phyloP scores from a whole-genome alignment of 2,113 vertebrate genomes.

The Catharus fuscescens region DNA sequence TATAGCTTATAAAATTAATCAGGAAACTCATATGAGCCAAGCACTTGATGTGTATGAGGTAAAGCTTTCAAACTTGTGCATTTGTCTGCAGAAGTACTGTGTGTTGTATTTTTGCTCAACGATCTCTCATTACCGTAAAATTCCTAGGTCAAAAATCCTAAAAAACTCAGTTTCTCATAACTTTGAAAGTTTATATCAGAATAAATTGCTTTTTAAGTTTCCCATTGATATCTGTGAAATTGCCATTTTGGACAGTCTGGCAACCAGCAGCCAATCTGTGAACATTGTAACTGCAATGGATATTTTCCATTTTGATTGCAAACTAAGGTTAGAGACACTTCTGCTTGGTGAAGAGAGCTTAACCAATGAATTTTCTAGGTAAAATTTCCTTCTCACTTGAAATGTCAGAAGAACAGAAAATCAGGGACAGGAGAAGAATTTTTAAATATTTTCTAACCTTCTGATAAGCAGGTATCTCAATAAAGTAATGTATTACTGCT shows the following conservation, averaged over 20 bases:
- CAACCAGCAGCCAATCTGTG: background rate
- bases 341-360: background rate
- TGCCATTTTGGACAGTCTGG: background rate
- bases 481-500: background rate
- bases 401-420: background rate
- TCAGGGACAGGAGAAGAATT: accelerated
- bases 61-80: background rate
- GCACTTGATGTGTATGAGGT: background rate
- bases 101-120: background rate
- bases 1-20: background rate
- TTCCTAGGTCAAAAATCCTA: background rate
- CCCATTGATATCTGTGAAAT: background rate
- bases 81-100: background rate
- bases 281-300: background rate
- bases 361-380: background rate
- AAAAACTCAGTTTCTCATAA: background rate
- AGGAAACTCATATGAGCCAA: background rate
- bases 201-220: background rate
- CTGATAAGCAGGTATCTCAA: background rate
- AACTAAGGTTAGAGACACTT: background rate
- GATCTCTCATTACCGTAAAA: background rate
- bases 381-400: background rate
- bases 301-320: background rate
- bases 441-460: background rate
- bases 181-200: background rate